phyloP scores from a whole-genome alignment of 2,888 invertebrate species.

The Iphiclides podalirius region DNA sequence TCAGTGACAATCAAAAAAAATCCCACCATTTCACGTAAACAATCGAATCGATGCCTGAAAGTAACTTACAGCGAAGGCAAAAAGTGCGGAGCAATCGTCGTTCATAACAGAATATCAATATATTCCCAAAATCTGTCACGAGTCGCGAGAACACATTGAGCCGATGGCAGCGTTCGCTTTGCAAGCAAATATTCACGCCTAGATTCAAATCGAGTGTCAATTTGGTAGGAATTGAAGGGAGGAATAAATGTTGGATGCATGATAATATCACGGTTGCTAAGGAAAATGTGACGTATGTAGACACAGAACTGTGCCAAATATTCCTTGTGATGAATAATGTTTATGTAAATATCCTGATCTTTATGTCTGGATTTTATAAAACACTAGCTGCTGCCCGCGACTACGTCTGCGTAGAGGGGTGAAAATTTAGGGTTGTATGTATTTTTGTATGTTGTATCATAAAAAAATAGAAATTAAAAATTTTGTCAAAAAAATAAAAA shows the following conservation, averaged over 20 bases:
- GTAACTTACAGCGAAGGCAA: neutral
- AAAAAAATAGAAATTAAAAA: too few relatives aligned
- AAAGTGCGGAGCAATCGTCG: neutral
- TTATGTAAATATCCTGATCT: too few relatives aligned
- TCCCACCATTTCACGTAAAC: neutral
- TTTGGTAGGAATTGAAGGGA: conserved; percentile 4
- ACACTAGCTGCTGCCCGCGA: too few relatives aligned
- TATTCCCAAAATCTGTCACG: conserved; percentile 15
- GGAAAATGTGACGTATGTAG: conserved; percentile 1
- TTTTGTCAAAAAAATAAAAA: too few relatives aligned
- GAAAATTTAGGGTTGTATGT: too few relatives aligned
- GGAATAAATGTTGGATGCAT: conserved; percentile 9
- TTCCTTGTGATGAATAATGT: neutral
- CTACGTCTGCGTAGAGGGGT: too few relatives aligned
- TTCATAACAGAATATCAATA: conserved; percentile 11
- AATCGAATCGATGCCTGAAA: neutral
- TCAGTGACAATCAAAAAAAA: neutral
- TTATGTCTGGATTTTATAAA: too few relatives aligned
- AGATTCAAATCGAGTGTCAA: conserved; percentile 9
- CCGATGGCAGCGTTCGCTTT: conserved; percentile 3
- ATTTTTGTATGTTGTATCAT: too few relatives aligned
- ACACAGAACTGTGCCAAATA: neutral
- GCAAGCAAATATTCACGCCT: conserved; percentile 14
- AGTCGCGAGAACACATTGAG: neutral
- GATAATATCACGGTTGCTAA: conserved; percentile 2